Conservation (phyloP, 2,888 invertebrate genomes). For the Eupithecia subumbrata region DNA sequence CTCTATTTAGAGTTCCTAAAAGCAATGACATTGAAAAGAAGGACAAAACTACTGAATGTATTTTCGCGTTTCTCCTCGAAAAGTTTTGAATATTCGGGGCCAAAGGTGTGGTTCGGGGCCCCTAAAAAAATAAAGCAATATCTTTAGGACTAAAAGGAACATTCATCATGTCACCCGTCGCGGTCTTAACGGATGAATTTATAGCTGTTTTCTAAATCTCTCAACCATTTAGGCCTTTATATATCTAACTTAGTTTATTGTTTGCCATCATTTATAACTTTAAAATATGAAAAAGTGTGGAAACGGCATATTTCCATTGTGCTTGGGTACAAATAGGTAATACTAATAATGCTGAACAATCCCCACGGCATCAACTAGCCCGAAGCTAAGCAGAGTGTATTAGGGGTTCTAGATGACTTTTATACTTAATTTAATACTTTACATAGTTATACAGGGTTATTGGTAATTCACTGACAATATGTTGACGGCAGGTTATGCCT, state of each 20-base stretch:
- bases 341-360: too few species aligned
- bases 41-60: not conserved
- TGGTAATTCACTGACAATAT: too few species aligned
- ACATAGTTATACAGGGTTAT: too few species aligned
- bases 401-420: too few species aligned
- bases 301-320: not conserved
- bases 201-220: not conserved
- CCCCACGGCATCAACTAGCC: too few species aligned
- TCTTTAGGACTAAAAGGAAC: constrained; percentile 7
- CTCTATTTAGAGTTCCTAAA: not conserved
- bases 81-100: not conserved
- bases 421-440: too few species aligned
- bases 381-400: too few species aligned
- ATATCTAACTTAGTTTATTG: not conserved
- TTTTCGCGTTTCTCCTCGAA: not conserved
- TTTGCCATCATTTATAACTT: not conserved
- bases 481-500: too few species aligned
- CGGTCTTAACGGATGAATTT: not conserved
- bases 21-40: not conserved
- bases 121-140: not conserved
- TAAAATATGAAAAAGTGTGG: not conserved
- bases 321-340: too few species aligned
- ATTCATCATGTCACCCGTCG: constrained; percentile 8
- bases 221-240: not conserved
- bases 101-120: not conserved